Conservation (phyloP, 35 echinoderm and acorn worm species). For the Nesometra sesokonis region DNA sequence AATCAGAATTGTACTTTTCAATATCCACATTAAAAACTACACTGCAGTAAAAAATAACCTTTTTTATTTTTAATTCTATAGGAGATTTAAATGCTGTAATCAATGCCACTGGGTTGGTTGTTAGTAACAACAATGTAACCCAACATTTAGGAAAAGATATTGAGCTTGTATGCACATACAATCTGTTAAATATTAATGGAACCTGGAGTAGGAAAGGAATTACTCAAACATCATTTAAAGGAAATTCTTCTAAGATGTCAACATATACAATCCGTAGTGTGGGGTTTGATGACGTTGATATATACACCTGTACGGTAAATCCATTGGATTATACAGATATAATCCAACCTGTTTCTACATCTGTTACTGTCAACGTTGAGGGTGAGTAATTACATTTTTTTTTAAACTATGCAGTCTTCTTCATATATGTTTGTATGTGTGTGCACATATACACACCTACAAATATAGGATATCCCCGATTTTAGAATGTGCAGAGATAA, state of each 20-base stretch:
- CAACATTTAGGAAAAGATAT: not conserved
- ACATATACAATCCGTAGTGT: not conserved
- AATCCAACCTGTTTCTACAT: not conserved
- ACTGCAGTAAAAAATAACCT: no score
- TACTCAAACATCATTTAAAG: not conserved
- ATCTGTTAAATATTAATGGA: not conserved
- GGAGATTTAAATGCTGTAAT: not conserved
- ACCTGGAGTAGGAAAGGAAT: not conserved
- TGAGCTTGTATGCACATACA: not conserved
- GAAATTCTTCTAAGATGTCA: not conserved
- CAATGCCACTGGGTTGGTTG: not conserved
- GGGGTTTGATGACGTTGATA: not conserved
- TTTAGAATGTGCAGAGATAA: no score
- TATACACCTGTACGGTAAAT: not conserved
- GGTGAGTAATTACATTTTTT: no score
- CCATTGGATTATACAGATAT: not conserved
- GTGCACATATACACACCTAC: no score
- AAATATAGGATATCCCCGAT: no score
- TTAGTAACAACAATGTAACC: not conserved
- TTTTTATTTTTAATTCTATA: not conserved
- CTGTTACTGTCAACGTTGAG: not conserved
- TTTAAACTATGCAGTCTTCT: no score
- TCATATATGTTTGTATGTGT: no score
- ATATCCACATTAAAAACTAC: no score
- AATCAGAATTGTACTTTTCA: no score